phyloP scores from a whole-genome alignment of 2,797 vertebrate species.

The Rhinoraja longicauda region DNA sequence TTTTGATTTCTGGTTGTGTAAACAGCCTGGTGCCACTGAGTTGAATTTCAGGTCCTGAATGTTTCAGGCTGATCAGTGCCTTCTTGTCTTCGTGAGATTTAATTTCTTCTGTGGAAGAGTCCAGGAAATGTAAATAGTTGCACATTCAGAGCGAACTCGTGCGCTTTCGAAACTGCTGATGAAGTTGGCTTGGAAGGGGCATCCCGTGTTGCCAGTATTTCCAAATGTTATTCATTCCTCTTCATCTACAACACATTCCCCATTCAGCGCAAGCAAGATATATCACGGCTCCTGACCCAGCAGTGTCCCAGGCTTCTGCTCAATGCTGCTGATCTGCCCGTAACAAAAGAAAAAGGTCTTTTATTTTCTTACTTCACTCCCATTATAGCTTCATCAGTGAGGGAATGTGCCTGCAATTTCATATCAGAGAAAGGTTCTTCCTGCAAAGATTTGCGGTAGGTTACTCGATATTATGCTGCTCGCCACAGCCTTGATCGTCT shows the following conservation, averaged over 20 bases:
- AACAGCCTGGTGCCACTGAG: conserved; percentile 36
- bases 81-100: conserved; percentile 6
- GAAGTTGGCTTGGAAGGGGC: background rate
- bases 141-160: background rate
- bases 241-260: background rate
- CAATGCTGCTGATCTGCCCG: background rate
- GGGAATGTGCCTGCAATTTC: background rate
- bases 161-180: background rate
- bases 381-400: background rate
- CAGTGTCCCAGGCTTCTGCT: background rate
- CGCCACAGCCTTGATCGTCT: conserved; percentile 22
- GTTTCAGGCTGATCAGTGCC: conserved; percentile 2
- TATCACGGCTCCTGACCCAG: background rate
- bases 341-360: conserved; percentile 3
- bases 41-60: conserved; percentile 32
- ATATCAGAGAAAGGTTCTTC: background rate
- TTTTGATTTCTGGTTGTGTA: conserved; percentile 38
- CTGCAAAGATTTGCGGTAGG: conserved; percentile 5
- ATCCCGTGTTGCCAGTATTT: background rate
- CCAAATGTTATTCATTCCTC: conserved; percentile 8
- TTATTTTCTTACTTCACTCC: conserved; percentile 12
- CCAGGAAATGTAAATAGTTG: background rate
- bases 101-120: background rate
- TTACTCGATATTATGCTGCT: conserved; percentile 13
- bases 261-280: background rate